A percentile compares a stretch with the other conserved stretches of the same genome.
Conservation (phyloP, 2,888 invertebrate species). For the Tinea pellionella region DNA sequence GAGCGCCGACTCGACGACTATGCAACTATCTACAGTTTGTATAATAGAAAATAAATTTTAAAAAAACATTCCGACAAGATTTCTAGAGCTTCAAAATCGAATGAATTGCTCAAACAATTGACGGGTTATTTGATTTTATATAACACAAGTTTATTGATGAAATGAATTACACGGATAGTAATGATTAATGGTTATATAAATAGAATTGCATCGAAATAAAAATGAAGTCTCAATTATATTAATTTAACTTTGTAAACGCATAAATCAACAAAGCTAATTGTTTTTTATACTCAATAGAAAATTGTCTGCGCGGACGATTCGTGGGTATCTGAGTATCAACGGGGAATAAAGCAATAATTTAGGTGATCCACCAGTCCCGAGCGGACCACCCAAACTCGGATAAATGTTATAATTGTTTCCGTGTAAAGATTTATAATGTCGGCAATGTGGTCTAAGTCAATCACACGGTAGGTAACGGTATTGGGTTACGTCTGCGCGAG, state of each 20-base stretch:
- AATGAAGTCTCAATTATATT: conserved; percentile 2
- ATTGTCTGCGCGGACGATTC: background rate
- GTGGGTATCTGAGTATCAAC: conserved; percentile 20
- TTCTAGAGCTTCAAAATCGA: background rate
- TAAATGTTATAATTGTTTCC: conserved; percentile 39
- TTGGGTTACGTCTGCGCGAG: background rate
- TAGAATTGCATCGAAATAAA: background rate
- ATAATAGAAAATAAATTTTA: background rate
- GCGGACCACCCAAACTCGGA: conserved; percentile 38
- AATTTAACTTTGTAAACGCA: conserved; percentile 9
- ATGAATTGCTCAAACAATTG: background rate
- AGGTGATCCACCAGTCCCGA: conserved; percentile 32
- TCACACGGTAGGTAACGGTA: conserved; percentile 10
- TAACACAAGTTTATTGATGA: background rate
- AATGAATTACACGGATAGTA: background rate
- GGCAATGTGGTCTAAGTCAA: conserved; percentile 26
- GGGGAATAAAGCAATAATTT: conserved; percentile 30
- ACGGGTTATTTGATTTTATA: background rate
- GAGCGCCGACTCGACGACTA: background rate
- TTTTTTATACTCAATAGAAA: background rate
- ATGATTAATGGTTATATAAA: background rate
- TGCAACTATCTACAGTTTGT: background rate
- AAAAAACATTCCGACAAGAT: background rate
- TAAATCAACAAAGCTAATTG: conserved; percentile 12
- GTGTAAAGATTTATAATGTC: conserved; percentile 43